phyloP scores from a whole-genome alignment of 2,113 vertebrate genomes.

The Oryzias javanicus region DNA sequence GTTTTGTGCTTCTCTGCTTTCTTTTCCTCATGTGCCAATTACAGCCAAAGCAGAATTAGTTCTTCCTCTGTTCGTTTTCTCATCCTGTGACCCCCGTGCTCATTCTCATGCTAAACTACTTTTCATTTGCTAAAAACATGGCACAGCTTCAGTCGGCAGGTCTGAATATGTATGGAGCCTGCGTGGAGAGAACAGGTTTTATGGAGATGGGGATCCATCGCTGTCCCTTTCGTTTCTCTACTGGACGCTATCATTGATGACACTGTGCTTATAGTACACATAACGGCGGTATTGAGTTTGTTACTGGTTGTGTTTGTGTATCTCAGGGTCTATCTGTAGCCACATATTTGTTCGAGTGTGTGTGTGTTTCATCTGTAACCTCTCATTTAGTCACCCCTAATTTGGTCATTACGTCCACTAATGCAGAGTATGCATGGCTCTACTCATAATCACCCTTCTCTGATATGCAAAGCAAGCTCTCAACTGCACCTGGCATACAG shows the following conservation, averaged over 20 bases:
- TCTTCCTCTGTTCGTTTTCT: conserved; percentile 31
- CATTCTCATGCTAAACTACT: conserved; percentile 75
- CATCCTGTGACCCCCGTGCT: conserved; percentile 54
- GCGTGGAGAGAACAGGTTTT: conserved; percentile 54
- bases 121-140: conserved; percentile 74
- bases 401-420: conserved; percentile 59
- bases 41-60: conserved; percentile 50
- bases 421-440: conserved; percentile 53
- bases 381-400: conserved; percentile 57
- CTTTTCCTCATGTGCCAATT: conserved; percentile 42
- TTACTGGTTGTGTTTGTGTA: conserved; percentile 6
- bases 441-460: conserved; percentile 64
- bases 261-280: conserved; percentile 32
- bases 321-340: conserved; percentile 14
- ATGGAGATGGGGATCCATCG: conserved; percentile 58
- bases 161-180: conserved; percentile 65
- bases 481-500: conserved; percentile 67
- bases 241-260: conserved; percentile 53
- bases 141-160: conserved; percentile 64
- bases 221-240: conserved; percentile 31
- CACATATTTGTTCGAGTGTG: neutral
- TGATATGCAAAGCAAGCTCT: conserved; percentile 71
- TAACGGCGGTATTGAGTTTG: conserved; percentile 33
- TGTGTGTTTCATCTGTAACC: conserved; percentile 29
- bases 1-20: conserved; percentile 6